A percentile compares a stretch with the other conserved stretches of the same genome.
These are phyloP conservation scores for Cephalopachus bancanus DNA, from an alignment of 2,797 vertebrate genomes.

Conservation along the genomic window DNA sequence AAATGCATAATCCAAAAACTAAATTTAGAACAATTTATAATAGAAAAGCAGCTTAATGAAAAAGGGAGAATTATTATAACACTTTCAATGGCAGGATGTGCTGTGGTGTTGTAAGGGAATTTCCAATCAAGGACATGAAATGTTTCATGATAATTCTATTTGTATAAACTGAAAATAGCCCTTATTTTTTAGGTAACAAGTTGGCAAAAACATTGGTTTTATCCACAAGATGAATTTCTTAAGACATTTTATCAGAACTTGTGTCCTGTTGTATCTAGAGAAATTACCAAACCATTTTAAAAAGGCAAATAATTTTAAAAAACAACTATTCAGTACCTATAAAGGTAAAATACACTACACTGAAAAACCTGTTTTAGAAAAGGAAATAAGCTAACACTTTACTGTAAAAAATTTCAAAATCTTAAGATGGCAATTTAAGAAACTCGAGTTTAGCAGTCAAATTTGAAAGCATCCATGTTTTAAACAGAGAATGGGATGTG, in stretches of 20 bases:
- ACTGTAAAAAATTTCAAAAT: neutral
- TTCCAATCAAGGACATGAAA: neutral
- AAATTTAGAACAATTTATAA: constrained; percentile 57
- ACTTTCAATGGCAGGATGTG: neutral
- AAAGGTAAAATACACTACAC: neutral
- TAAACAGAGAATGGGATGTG: neutral
- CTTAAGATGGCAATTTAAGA: constrained; percentile 57
- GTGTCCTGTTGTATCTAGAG: neutral
- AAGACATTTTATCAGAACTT: constrained; percentile 7
- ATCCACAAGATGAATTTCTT: constrained; percentile 6
- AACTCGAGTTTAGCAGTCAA: neutral
- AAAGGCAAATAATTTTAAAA: constrained; percentile 81
- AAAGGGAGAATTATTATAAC: neutral
- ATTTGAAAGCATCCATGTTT: too few species aligned
- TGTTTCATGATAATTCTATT: neutral
- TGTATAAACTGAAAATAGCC: neutral
- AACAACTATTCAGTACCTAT: neutral
- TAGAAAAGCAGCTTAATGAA: constrained; percentile 78
- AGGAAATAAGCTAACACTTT: constrained; percentile 3
- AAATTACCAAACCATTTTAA: constrained; percentile 42
- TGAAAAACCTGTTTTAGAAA: constrained; percentile 51
- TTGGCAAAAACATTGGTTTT: constrained; percentile 29
- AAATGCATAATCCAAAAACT: neutral
- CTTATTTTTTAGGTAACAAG: constrained; percentile 8
- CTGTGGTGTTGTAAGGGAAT: neutral